Conservation (phyloP, 2,797 vertebrate genomes). For the Dallia pectoralis region DNA sequence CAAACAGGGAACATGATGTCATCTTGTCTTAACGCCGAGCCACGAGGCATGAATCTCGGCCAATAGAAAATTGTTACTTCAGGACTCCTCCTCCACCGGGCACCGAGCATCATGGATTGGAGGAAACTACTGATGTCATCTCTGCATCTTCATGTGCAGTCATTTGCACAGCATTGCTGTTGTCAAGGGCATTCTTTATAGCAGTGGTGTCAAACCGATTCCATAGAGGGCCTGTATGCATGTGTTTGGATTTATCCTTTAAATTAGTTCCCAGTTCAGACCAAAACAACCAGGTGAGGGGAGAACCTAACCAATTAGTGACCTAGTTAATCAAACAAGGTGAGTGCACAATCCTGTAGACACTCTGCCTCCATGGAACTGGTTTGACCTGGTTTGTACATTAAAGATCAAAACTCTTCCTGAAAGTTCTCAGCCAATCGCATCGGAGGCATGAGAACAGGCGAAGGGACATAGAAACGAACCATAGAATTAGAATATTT, state of each 20-base stretch:
- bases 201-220: too few relatives aligned
- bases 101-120: neutral
- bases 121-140: neutral
- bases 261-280: too few relatives aligned
- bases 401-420: neutral
- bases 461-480: neutral
- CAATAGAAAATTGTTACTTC: neutral
- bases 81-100: neutral
- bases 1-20: neutral
- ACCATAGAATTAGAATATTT: neutral
- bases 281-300: too few relatives aligned
- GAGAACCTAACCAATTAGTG: too few relatives aligned
- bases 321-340: too few relatives aligned
- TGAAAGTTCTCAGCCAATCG: neutral
- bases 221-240: too few relatives aligned
- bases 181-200: neutral
- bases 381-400: too few relatives aligned
- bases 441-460: neutral
- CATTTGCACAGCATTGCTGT: neutral
- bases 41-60: neutral
- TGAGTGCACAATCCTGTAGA: too few relatives aligned
- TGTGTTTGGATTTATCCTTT: too few relatives aligned
- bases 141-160: neutral
- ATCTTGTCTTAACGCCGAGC: neutral
- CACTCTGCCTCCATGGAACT: too few relatives aligned